Percentiles rank a stretch among this genome's conserved stretches.
Evolutionary conservation across 2,113 vertebrate species (phyloP).

Genomic region (Paradoxurus hermaphroditus): DNA sequence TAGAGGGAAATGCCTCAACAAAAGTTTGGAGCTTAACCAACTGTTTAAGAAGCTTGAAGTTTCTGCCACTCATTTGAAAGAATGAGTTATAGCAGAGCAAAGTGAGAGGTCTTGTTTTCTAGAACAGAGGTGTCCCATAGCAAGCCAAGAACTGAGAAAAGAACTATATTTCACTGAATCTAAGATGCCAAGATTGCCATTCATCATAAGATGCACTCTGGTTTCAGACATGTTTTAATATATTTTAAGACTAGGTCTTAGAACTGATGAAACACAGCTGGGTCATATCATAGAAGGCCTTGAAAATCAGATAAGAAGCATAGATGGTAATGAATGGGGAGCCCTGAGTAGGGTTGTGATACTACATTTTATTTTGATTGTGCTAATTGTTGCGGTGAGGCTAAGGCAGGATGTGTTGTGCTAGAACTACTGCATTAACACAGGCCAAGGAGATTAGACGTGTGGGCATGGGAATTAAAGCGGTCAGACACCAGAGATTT

Average conservation of each 20-base stretch:
- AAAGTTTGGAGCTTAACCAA: neutral
- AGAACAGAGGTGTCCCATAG: neutral
- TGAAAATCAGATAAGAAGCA: neutral
- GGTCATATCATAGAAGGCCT: neutral
- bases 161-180: neutral
- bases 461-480: neutral
- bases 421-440: neutral
- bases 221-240: conserved; percentile 10
- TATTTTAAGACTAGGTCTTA: neutral
- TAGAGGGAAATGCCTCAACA: neutral
- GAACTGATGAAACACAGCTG: neutral
- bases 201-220: neutral
- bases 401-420: neutral
- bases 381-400: neutral
- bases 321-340: neutral
- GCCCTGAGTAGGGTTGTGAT: neutral
- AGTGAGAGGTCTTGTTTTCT: neutral
- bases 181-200: neutral
- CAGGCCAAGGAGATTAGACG: neutral
- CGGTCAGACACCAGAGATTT: neutral
- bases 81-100: neutral
- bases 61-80: neutral
- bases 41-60: too few species aligned
- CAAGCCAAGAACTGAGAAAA: neutral
- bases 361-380: neutral